Percentiles rank a stretch among this genome's conserved stretches.
Evolutionary conservation across 2,113 vertebrate species (phyloP).

Genomic region (Rhea americana): DNA sequence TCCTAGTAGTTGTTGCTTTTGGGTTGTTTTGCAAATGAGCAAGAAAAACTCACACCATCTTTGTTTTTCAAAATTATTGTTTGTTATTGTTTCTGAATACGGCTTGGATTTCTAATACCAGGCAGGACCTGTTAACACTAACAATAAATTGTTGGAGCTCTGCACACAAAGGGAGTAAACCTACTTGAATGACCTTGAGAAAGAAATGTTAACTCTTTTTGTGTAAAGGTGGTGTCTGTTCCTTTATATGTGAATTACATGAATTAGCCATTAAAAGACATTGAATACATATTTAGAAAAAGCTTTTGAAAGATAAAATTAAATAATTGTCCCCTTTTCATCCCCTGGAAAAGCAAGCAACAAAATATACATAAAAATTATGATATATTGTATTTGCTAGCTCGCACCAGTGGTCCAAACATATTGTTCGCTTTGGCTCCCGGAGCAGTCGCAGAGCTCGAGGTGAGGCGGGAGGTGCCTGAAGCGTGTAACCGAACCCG

Average conservation of each 20-base stretch:
- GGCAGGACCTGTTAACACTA: conserved; percentile 48
- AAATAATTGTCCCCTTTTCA: conserved; percentile 37
- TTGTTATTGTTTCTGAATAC: conserved; percentile 81
- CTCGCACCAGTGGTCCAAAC: not conserved
- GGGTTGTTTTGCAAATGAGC: conserved; percentile 79
- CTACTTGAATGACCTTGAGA: conserved; percentile 62
- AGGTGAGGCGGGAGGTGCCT: not conserved
- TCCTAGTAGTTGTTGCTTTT: conserved; percentile 69
- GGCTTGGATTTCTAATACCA: conserved; percentile 78
- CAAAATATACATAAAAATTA: not conserved
- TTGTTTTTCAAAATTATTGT: conserved; percentile 69
- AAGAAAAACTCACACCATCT: conserved; percentile 73
- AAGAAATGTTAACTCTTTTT: conserved; percentile 45
- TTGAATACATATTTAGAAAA: not conserved
- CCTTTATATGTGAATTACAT: not conserved
- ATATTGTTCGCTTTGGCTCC: not conserved
- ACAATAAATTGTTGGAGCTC: conserved; percentile 65
- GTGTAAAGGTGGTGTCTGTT: conserved; percentile 5
- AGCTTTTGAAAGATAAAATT: conserved; percentile 64
- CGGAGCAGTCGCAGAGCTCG: not conserved
- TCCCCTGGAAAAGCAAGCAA: not conserved
- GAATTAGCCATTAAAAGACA: not conserved
- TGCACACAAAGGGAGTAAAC: conserved; percentile 49
- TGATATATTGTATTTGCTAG: not conserved
- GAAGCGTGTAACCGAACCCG: conserved; percentile 41